Percentiles rank a stretch among this genome's conserved stretches.
These are phyloP conservation scores for Lithodes maja DNA, from an alignment of 2,888 invertebrate genomes.

Conservation along the genomic window DNA sequence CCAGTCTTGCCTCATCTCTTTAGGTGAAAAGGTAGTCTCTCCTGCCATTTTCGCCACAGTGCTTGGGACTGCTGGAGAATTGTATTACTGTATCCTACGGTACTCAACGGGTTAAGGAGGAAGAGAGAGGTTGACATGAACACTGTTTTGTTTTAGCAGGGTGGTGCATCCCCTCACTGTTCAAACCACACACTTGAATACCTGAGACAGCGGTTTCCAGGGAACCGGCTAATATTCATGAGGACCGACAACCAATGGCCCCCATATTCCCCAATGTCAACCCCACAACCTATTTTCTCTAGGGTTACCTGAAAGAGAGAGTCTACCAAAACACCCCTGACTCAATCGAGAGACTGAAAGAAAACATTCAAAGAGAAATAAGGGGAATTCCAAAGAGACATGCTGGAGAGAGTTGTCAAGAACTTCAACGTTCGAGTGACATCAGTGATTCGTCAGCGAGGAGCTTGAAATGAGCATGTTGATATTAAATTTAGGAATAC, in stretches of 20 bases:
- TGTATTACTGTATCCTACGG: no score
- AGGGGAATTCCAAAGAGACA: not conserved
- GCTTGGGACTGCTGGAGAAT: no score
- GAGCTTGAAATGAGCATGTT: conserved; percentile 6
- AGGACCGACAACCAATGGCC: not conserved
- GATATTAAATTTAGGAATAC: not conserved
- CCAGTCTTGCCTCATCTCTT: no score
- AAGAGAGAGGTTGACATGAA: conserved; percentile 3
- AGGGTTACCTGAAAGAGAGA: conserved; percentile 23
- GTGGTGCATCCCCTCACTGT: conserved; percentile 3
- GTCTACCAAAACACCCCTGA: conserved; percentile 2
- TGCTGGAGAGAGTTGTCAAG: conserved; percentile 18
- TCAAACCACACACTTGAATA: not conserved
- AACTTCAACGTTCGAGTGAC: conserved; percentile 12
- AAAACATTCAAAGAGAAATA: conserved; percentile 13
- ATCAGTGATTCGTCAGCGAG: not conserved
- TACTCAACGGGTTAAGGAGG: no score
- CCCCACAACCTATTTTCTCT: not conserved
- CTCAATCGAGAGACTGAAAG: conserved; percentile 8
- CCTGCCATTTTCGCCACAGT: no score
- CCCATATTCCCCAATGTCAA: not conserved
- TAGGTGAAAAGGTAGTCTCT: no score
- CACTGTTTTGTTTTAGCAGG: not conserved
- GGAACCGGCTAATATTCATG: not conserved
- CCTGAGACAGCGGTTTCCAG: conserved; percentile 8